Evolutionary conservation across 2,797 vertebrate genomes (phyloP).

Genomic region (Coregonus suidteri): DNA sequence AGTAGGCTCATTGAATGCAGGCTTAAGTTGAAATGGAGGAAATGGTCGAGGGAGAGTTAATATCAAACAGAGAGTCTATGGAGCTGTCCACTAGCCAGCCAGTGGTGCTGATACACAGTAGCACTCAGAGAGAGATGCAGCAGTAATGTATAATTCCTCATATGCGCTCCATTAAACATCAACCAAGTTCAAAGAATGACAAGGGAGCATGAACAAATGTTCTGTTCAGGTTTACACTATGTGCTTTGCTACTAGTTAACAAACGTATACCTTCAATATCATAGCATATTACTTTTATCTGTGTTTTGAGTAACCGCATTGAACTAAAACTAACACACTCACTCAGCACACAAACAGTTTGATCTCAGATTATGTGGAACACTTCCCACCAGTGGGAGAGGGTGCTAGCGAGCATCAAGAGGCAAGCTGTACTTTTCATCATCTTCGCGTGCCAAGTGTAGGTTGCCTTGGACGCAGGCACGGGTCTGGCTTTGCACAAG

Average conservation of each 20-base stretch:
- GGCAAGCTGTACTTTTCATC: slow-evolving; percentile 52
- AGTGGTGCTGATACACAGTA: slow-evolving; percentile 38
- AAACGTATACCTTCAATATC: neutral
- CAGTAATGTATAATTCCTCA: neutral
- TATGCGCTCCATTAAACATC: slow-evolving; percentile 10
- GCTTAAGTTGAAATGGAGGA: neutral
- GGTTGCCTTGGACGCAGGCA: slow-evolving; percentile 65
- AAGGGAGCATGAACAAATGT: neutral
- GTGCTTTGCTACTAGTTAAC: neutral
- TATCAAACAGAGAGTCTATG: neutral
- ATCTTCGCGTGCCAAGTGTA: slow-evolving; percentile 59
- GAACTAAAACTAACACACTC: slow-evolving; percentile 56
- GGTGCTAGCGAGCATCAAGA: slow-evolving; percentile 40
- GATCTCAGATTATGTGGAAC: slow-evolving; percentile 46
- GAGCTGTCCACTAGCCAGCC: slow-evolving; percentile 31
- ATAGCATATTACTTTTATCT: neutral
- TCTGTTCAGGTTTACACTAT: neutral
- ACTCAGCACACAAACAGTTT: slow-evolving; percentile 37
- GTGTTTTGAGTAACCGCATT: slow-evolving; percentile 5
- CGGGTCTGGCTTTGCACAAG: slow-evolving; percentile 34
- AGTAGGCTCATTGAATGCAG: neutral
- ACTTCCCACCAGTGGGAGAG: slow-evolving; percentile 39
- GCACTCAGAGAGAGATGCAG: slow-evolving; percentile 2
- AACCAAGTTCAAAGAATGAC: neutral
- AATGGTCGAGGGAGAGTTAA: slow-evolving; percentile 11